phyloP scores from a whole-genome alignment of 2,888 invertebrate species.

The Mimas tiliae region DNA sequence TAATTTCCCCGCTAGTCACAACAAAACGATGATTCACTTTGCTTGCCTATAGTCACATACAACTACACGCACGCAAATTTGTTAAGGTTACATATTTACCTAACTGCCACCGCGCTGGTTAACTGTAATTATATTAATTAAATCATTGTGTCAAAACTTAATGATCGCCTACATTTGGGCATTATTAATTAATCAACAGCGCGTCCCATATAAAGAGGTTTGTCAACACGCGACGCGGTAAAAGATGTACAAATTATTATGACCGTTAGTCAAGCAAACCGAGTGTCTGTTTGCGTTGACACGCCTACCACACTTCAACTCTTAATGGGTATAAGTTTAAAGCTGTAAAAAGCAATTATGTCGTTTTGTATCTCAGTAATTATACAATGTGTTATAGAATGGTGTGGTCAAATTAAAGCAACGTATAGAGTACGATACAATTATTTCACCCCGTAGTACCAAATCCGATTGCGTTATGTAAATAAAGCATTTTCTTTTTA shows the following conservation, averaged over 20 bases:
- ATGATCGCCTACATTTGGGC: not conserved
- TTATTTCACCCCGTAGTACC: too few relatives aligned
- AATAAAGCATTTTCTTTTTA: too few relatives aligned
- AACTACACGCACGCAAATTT: not conserved
- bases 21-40: too few relatives aligned
- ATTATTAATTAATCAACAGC: constrained; percentile 9
- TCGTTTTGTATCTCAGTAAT: too few relatives aligned
- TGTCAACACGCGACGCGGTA: constrained; percentile 15
- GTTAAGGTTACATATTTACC: not conserved
- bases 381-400: too few relatives aligned
- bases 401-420: too few relatives aligned
- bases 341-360: too few relatives aligned
- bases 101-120: not conserved
- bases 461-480: too few relatives aligned
- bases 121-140: constrained; percentile 5
- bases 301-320: not conserved
- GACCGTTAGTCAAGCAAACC: not conserved
- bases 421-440: too few relatives aligned
- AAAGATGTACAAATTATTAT: constrained; percentile 10
- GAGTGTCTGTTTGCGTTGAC: not conserved
- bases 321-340: too few relatives aligned
- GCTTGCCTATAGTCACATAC: not conserved
- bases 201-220: not conserved
- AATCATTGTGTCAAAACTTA: not conserved
- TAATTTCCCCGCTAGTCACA: too few relatives aligned